Evolutionary conservation across 2,797 vertebrate genomes (phyloP).

Genomic region (Lacerta bilineata): DNA sequence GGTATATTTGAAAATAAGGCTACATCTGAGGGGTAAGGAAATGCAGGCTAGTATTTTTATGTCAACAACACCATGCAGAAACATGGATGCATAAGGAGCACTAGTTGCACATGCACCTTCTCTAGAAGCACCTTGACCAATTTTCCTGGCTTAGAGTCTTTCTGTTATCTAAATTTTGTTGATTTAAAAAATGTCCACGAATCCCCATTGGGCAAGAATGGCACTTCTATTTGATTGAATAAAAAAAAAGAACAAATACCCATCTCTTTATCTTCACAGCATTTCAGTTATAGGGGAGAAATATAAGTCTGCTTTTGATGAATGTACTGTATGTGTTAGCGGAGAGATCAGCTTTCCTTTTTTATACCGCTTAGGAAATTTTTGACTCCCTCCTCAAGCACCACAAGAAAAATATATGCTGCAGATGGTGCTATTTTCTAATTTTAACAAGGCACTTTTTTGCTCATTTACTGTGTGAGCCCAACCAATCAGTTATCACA

Average conservation of each 20-base stretch:
- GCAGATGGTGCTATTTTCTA: not conserved
- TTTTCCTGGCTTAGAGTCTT: not conserved
- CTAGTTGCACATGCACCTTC: not conserved
- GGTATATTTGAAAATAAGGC: too few relatives aligned
- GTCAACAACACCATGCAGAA: too few relatives aligned
- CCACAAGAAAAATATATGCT: too few relatives aligned
- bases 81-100: not conserved
- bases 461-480: not conserved
- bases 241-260: not conserved
- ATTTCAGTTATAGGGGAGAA: not conserved
- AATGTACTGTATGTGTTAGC: not conserved
- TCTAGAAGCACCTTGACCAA: not conserved
- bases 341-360: not conserved
- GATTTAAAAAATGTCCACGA: not conserved
- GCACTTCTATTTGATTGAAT: constrained; percentile 76
- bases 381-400: too few relatives aligned
- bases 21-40: too few relatives aligned
- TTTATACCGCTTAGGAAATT: too few relatives aligned
- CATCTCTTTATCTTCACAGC: not conserved
- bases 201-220: constrained; percentile 63
- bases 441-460: not conserved
- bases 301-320: not conserved
- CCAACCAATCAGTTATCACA: not conserved
- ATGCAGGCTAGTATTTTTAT: too few relatives aligned
- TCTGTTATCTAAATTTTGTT: constrained; percentile 53